Percentiles rank a stretch among this genome's conserved stretches.
Conservation (phyloP, 2,113 vertebrate species). For the Elgaria multicarinata region DNA sequence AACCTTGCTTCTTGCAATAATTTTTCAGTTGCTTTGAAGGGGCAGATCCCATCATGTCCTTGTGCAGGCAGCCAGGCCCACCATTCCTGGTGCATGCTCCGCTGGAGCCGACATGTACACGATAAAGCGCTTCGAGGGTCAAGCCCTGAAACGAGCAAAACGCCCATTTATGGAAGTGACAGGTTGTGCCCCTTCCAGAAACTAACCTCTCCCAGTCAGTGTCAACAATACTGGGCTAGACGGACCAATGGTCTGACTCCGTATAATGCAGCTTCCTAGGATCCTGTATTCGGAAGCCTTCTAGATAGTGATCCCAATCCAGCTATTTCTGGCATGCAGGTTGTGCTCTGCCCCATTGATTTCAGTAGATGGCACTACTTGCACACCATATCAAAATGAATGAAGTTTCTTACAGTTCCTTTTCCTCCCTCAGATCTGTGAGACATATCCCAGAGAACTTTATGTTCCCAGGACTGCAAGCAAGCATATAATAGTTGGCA, state of each 20-base stretch:
- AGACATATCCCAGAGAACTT: conserved; percentile 94
- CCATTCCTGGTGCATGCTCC: no score
- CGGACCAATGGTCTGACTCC: no score
- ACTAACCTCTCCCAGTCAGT: no score
- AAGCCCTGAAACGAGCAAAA: no score
- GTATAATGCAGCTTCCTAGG: no score
- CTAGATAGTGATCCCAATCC: background rate
- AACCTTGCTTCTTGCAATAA: conserved; percentile 1
- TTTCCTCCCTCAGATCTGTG: conserved; percentile 86
- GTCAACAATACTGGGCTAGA: no score
- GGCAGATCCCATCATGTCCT: no score
- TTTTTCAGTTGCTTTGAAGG: background rate
- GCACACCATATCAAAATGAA: background rate
- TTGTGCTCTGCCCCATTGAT: background rate
- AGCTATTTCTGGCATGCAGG: background rate
- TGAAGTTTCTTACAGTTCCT: background rate
- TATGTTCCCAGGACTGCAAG: conserved; percentile 93
- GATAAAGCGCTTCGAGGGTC: no score
- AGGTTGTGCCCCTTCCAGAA: no score
- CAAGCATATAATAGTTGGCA: conserved; percentile 96
- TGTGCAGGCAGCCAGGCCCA: no score
- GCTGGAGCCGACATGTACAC: no score
- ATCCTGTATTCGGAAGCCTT: background rate
- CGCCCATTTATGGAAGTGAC: no score
- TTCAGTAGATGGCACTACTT: background rate